Percentiles rank a stretch among this genome's conserved stretches.
Conservation (phyloP, 2,113 vertebrate species). For the Oncorhynchus mykiss region DNA sequence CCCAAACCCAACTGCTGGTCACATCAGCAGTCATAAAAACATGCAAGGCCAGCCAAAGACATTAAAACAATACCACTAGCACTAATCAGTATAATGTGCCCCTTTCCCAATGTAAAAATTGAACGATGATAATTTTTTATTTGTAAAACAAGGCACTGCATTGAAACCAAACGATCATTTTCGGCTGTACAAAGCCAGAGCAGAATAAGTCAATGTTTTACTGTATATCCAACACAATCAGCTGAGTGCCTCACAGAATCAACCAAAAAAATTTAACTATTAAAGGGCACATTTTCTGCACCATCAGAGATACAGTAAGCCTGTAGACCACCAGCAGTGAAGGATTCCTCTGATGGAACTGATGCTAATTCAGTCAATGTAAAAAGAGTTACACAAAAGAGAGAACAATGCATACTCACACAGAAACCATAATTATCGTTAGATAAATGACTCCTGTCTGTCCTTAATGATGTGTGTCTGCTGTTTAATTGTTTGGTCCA, state of each 20-base stretch:
- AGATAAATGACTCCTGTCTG: slow-evolving; percentile 51
- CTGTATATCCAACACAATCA: neutral
- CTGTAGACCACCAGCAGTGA: no score
- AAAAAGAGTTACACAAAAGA: slow-evolving; percentile 37
- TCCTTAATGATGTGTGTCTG: slow-evolving; percentile 49
- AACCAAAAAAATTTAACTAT: neutral
- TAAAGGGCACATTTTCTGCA: neutral
- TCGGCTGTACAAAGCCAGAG: slow-evolving; percentile 5
- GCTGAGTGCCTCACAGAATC: neutral
- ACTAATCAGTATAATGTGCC: neutral
- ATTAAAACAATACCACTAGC: neutral
- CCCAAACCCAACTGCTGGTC: slow-evolving; percentile 1
- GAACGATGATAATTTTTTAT: slow-evolving; percentile 7
- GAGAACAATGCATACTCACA: slow-evolving; percentile 23
- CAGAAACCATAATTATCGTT: slow-evolving; percentile 47
- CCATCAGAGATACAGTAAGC: no score
- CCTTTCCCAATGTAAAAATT: slow-evolving; percentile 1
- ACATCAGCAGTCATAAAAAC: neutral
- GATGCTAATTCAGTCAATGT: slow-evolving; percentile 20
- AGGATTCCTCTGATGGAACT: neutral
- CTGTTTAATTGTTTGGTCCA: slow-evolving; percentile 47
- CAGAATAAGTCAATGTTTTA: neutral
- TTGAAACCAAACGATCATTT: slow-evolving; percentile 13
- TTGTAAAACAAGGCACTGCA: slow-evolving; percentile 22
- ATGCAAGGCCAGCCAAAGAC: no score